These are phyloP conservation scores for Pandion haliaetus DNA, from an alignment of 2,113 vertebrate species.

Conservation along the genomic window DNA sequence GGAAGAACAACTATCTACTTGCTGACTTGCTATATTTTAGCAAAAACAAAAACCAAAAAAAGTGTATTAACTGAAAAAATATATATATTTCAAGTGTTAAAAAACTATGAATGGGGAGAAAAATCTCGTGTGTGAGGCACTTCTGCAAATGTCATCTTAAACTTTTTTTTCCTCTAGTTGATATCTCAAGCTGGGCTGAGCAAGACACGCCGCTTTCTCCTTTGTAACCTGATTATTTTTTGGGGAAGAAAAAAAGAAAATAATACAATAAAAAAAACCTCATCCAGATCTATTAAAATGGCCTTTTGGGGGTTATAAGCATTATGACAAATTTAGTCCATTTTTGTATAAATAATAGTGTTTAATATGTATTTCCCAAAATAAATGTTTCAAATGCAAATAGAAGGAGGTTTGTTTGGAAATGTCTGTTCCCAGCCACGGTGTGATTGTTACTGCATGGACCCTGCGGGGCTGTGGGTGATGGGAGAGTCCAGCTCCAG, in stretches of 20 bases:
- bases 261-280: conserved; percentile 14
- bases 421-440: background rate
- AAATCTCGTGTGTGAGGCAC: conserved; percentile 23
- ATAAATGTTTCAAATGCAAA: conserved; percentile 91
- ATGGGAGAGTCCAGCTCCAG: no score
- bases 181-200: conserved; percentile 42
- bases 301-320: conserved; percentile 85
- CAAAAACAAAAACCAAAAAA: conserved; percentile 55
- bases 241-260: background rate
- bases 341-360: conserved; percentile 90
- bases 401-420: background rate
- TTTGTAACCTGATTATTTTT: conserved; percentile 53
- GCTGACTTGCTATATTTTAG: conserved; percentile 78
- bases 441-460: rapidly evolving
- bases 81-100: conserved; percentile 19
- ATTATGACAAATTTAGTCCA: conserved; percentile 80
- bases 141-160: conserved; percentile 52
- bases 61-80: conserved; percentile 48
- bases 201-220: conserved; percentile 48
- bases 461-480: rapidly evolving
- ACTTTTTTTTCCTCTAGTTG: background rate
- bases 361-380: conserved; percentile 93
- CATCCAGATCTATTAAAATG: conserved; percentile 48
- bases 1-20: conserved; percentile 48
- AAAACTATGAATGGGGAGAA: background rate